Conservation (phyloP, 2,888 invertebrate genomes). For the Thyatira batis region DNA sequence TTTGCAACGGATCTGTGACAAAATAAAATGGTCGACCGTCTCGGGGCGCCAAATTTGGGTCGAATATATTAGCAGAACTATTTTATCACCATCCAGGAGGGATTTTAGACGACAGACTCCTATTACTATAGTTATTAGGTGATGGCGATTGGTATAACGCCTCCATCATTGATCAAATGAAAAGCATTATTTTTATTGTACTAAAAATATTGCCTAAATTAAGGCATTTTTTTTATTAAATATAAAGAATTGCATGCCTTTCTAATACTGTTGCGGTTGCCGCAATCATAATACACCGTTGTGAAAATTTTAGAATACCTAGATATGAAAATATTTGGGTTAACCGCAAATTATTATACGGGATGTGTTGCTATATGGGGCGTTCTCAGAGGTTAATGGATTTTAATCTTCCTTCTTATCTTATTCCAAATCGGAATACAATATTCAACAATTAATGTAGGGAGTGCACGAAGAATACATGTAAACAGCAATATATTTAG, state of each 20-base stretch:
- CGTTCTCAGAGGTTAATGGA: too few relatives aligned
- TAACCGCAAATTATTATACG: slow-evolving; percentile 6
- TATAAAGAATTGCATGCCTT: background rate
- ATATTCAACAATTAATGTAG: too few relatives aligned
- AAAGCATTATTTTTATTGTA: background rate
- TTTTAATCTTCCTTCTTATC: too few relatives aligned
- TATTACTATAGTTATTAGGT: slow-evolving; percentile 24
- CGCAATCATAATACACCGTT: slow-evolving; percentile 28
- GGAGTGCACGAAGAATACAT: too few relatives aligned
- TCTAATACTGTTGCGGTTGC: slow-evolving; percentile 17
- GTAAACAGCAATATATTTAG: too few relatives aligned
- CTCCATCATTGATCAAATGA: background rate
- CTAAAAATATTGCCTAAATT: too few relatives aligned
- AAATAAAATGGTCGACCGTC: slow-evolving; percentile 74
- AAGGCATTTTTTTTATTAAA: background rate
- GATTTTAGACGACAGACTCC: slow-evolving; percentile 16
- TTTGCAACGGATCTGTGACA: slow-evolving; percentile 62
- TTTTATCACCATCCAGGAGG: slow-evolving; percentile 43
- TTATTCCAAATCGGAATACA: too few relatives aligned
- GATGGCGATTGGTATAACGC: slow-evolving; percentile 4
- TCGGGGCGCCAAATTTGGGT: slow-evolving; percentile 59
- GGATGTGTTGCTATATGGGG: background rate
- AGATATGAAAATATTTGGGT: slow-evolving; percentile 19
- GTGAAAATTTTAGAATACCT: slow-evolving; percentile 21
- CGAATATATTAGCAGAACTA: slow-evolving; percentile 59